Base-by-base conservation (phyloP, 2,888 invertebrate species). In the Erannis defoliaria region DNA sequence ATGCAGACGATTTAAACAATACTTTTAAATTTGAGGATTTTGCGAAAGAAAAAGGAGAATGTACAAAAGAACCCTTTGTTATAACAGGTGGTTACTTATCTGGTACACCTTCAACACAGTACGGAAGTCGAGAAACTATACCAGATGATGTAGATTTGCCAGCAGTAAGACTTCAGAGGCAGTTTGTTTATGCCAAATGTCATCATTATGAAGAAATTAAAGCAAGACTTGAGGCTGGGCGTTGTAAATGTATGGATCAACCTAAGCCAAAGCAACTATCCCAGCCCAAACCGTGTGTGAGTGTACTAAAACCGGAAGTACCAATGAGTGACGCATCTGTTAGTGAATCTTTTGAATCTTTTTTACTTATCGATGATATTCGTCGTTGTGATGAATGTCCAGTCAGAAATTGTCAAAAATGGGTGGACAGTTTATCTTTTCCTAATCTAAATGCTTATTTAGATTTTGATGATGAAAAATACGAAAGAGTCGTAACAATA, bases 121-220 rank as follows among this genome's bases (percentile, higher is more conserved):
- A 85, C 60, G 88, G 86, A 5, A 93, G 93, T 69, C 78, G 80
- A 66, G 90, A 91, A 70, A 88, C 89, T 10, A 70, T 93, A 55
- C 77, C 85, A 1, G 76, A 80, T 12, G 77, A 87, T 55, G 85
- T 85, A 21, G 89, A 88, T 56, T 77, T 92, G 37, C 88, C 89
- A 1, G 71, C 72, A 54, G 70, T 91, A 26, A 76, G 84, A 72
- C 61, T 91, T 29, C 77, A 86, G 50, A 82, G 87, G 66, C 78
- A 90, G 62, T 89, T 80, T 64, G 55, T 88, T 50, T 93, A 91
- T 67, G 92, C 92, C 0, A 90, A 88, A 73, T 93, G 93, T 67
- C 82, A 88, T 53, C 82, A 79, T 63, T 88, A 76, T 69, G 84
- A 91, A 66, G 80, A 86, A 43, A 82, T 92, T 2, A 88, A 85